Evolutionary conservation across 2,113 vertebrate genomes (phyloP).

Genomic region (Eclectus roratus): DNA sequence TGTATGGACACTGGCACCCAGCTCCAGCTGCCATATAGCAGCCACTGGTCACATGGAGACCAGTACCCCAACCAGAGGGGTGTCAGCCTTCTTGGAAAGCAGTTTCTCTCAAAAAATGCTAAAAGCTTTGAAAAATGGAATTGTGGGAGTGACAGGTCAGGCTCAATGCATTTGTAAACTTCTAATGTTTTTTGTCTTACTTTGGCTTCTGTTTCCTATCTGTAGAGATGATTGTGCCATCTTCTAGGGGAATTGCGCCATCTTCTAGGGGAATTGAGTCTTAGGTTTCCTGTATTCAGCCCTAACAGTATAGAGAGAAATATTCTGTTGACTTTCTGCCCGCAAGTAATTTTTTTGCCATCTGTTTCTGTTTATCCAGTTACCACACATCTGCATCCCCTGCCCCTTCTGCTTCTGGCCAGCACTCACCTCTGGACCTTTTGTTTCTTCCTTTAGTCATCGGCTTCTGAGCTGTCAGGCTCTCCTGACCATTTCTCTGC

Average conservation of each 20-base stretch:
- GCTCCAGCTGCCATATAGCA: neutral
- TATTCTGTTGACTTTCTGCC: neutral
- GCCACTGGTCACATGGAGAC: neutral
- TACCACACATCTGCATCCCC: neutral
- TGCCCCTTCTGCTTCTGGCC: neutral
- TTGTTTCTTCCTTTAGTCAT: neutral
- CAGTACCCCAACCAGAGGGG: neutral
- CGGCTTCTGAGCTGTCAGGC: neutral
- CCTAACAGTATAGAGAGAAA: neutral
- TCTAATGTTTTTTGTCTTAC: neutral
- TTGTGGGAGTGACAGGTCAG: neutral
- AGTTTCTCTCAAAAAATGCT: neutral
- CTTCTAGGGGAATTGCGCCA: neutral
- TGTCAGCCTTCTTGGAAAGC: neutral
- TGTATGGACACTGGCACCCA: rapidly evolving
- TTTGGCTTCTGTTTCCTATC: neutral
- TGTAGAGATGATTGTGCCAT: neutral
- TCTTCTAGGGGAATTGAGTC: neutral
- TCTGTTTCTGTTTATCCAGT: neutral
- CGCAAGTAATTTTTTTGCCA: neutral
- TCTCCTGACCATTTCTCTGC: neutral
- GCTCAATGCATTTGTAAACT: neutral
- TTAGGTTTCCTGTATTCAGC: neutral
- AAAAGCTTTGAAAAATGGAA: neutral
- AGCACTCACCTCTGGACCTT: neutral